phyloP scores from a whole-genome alignment of 2,888 invertebrate species.

The Drosophila glabriapex region DNA sequence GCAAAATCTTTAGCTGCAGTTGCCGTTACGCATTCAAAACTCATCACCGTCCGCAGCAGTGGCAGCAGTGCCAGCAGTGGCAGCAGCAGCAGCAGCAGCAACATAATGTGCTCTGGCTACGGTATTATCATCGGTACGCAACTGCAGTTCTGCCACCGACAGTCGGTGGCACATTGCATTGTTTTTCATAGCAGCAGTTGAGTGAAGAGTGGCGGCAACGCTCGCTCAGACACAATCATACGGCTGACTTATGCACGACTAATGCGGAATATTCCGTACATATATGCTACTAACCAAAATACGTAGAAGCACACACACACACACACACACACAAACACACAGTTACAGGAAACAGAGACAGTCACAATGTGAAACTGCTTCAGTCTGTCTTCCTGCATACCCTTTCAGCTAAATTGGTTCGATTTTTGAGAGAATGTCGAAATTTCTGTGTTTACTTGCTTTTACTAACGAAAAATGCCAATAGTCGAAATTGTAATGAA shows the following conservation, averaged over 20 bases:
- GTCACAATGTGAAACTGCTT: conserved; percentile 1
- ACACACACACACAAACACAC: conserved; percentile 7
- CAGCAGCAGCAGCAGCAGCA: conserved; percentile 18
- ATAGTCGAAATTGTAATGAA: background rate
- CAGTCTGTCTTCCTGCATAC: conserved; percentile 1
- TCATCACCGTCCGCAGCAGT: conserved; percentile 66
- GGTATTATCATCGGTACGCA: conserved; percentile 41
- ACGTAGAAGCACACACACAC: conserved; percentile 20
- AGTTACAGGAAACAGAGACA: background rate
- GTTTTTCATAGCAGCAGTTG: conserved; percentile 37
- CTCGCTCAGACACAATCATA: conserved; percentile 59
- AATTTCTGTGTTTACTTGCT: background rate
- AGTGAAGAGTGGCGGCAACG: conserved; percentile 29
- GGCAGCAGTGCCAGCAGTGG: conserved; percentile 22
- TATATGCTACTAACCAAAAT: conserved; percentile 25
- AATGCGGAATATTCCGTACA: conserved; percentile 53
- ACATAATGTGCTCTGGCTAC: conserved; percentile 28
- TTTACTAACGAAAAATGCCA: conserved; percentile 6
- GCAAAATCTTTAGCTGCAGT: conserved; percentile 33
- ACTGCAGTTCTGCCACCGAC: conserved; percentile 48
- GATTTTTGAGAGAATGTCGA: background rate
- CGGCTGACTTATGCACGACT: conserved; percentile 55
- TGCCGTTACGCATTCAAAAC: conserved; percentile 70
- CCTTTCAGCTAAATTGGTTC: conserved; percentile 5
- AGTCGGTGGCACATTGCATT: conserved; percentile 55